A percentile compares a stretch with the other conserved stretches of the same genome.
Conservation (phyloP, 2,113 vertebrate genomes). For the Aleadryas rufinucha region DNA sequence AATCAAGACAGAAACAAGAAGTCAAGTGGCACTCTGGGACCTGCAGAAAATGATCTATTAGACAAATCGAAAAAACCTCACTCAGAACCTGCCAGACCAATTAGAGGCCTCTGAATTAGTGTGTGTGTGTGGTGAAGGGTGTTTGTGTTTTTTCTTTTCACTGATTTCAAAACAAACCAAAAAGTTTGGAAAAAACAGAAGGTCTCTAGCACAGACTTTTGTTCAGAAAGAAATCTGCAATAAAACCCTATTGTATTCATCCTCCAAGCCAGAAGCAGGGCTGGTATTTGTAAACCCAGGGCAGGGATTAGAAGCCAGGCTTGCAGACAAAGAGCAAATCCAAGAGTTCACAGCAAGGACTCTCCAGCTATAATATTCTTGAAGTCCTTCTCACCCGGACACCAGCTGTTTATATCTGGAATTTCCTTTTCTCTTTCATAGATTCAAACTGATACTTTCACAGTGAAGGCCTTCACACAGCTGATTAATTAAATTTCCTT, state of each 20-base stretch:
- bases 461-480: background rate
- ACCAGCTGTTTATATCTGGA: background rate
- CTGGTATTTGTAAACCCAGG: background rate
- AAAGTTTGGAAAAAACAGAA: background rate
- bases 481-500: background rate
- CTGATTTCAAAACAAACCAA: background rate
- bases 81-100: background rate
- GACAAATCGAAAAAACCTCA: background rate
- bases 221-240: background rate
- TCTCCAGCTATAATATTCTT: background rate
- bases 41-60: background rate
- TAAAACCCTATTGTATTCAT: background rate
- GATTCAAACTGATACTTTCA: background rate
- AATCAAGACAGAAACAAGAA: background rate
- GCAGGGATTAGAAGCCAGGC: background rate
- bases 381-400: background rate
- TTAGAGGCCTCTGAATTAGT: background rate
- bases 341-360: background rate
- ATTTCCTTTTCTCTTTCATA: background rate
- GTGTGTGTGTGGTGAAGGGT: background rate
- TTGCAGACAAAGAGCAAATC: constrained; percentile 20
- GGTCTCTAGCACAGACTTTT: background rate
- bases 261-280: background rate
- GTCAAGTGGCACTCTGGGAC: background rate
- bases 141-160: background rate